A percentile compares a stretch with the other conserved stretches of the same genome.
phyloP scores from a whole-genome alignment of 2,888 invertebrate species.

The Drosophila diplacantha region DNA sequence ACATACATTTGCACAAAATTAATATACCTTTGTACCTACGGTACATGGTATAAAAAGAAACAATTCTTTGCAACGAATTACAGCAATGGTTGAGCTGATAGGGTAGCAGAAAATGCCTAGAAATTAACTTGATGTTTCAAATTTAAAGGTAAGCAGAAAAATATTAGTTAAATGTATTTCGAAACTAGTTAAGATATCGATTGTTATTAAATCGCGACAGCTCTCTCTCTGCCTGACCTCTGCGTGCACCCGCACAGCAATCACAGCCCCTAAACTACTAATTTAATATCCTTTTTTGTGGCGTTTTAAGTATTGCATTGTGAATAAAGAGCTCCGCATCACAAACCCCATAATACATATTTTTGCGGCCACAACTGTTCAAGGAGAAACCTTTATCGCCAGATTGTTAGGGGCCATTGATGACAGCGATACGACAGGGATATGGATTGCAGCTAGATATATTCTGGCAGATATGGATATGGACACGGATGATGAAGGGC shows the following conservation, averaged over 20 bases:
- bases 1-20: no score
- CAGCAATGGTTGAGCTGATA: neutral
- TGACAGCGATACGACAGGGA: constrained; percentile 71
- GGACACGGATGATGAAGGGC: constrained; percentile 35
- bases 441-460: constrained; percentile 34
- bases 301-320: neutral
- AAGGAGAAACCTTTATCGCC: constrained; percentile 49
- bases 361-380: constrained; percentile 1
- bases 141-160: no score
- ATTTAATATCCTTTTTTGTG: neutral
- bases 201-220: no score
- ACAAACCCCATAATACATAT: neutral
- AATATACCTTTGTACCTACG: no score
- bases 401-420: constrained; percentile 48
- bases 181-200: no score
- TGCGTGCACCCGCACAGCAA: no score
- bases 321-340: neutral
- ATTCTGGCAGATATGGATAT: constrained; percentile 33
- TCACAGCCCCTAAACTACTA: neutral
- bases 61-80: constrained; percentile 14
- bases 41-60: no score
- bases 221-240: no score
- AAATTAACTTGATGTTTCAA: neutral
- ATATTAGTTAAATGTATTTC: no score
- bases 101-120: neutral